Evolutionary conservation across 2,888 invertebrate species (phyloP), one percentile per base, ranked within the genome.

Genomic region (Poecilus cupreus): DNA sequence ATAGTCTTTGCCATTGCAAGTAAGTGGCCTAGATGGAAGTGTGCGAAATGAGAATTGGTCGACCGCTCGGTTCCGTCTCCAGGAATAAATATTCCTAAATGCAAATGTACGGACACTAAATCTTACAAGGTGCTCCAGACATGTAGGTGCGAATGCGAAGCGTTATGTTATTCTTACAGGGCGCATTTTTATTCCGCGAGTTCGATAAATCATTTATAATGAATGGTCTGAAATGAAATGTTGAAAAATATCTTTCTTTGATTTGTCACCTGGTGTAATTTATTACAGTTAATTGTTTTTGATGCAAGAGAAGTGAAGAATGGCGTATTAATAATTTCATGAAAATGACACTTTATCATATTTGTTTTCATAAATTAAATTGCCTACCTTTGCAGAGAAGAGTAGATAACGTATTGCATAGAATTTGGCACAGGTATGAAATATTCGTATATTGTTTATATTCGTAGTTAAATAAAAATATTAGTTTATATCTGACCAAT

Each of bases 81-180:
- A 80, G 82, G 79, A 82, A 85, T 84, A 82, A 82, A 83, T 83
- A 85, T 85, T 84, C 84, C 83, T 82, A 84, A 85, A 85, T 85
- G 85, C 85, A 85, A 85, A 85, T 85, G 60, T 13, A 46, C 43
- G 20, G 74, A 57, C 43, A 43, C 60, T 78, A 78, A 78, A 78
- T 78, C 77, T 78, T 78, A 43, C 64, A 64, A 78, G 60, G 77
- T 78, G 77, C 77, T 22, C 77, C 64, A 78, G 77, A 57, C 77
- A 78, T 64, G 77, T 77, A 77, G 77, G 77, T 77, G 77, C 77
- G 77, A 77, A 77, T 37, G 16, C 54, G 60, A 60, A 22, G 60
- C 60, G 39, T 68, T 24, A 24, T 68, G 39, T 68, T 43, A 68
- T 68, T 68, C 68, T 68, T 68, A 20, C 68, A 32, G 20, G 39